These are phyloP conservation scores for Scortum barcoo DNA, from an alignment of 2,113 vertebrate species.

Conservation along the genomic window DNA sequence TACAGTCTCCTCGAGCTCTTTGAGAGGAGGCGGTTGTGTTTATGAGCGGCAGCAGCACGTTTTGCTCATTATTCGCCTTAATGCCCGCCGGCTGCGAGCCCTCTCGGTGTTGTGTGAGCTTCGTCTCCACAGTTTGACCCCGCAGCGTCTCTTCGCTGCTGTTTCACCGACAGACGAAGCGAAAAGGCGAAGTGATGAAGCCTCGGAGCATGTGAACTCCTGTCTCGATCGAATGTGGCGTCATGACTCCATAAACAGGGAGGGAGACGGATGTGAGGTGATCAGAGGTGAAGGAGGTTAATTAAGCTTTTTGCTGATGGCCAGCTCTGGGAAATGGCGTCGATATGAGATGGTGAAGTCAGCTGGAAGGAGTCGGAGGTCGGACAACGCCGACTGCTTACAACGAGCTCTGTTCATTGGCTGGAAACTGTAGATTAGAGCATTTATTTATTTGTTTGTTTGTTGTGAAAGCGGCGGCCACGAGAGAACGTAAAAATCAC, in stretches of 20 bases:
- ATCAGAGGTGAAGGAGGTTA: slow-evolving; percentile 37
- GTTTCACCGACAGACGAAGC: not conserved
- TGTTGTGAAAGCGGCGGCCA: not conserved
- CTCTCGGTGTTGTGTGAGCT: not conserved
- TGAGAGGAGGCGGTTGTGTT: not conserved
- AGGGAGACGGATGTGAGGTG: slow-evolving; percentile 35
- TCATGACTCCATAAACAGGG: slow-evolving; percentile 3
- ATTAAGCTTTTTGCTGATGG: slow-evolving; percentile 49
- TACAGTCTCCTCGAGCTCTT: not conserved
- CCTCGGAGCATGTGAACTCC: not conserved
- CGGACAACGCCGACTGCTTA: not conserved
- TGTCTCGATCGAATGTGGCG: slow-evolving; percentile 19
- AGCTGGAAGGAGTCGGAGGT: not conserved
- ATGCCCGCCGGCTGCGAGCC: slow-evolving; percentile 17
- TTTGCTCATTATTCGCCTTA: slow-evolving; percentile 26
- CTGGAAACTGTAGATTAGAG: not conserved
- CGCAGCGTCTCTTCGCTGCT: not conserved
- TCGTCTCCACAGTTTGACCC: slow-evolving; percentile 36
- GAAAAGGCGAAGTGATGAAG: slow-evolving; percentile 12
- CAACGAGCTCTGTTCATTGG: not conserved
- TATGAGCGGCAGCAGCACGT: not conserved
- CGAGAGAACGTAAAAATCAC: not conserved
- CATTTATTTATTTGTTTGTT: slow-evolving; percentile 9
- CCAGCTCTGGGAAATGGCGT: slow-evolving; percentile 11
- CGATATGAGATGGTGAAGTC: slow-evolving; percentile 7